Evolutionary conservation across 2,797 vertebrate species (phyloP).

Genomic region (Spatula clypeata): DNA sequence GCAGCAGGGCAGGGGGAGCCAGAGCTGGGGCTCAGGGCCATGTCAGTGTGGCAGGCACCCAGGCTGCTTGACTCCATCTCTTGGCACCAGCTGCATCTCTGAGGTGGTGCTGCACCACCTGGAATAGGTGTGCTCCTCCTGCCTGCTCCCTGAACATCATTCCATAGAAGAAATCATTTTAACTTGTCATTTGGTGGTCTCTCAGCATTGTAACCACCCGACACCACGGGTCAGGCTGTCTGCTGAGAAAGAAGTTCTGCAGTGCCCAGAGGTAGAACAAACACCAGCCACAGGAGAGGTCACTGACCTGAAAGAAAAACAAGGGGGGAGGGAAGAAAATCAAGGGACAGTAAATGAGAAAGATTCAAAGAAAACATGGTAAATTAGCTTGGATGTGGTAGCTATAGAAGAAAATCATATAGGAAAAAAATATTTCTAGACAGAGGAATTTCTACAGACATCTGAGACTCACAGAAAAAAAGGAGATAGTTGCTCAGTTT

Average conservation of each 20-base stretch:
- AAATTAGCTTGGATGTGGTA: neutral
- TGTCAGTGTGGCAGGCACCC: no score
- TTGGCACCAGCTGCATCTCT: fast-evolving
- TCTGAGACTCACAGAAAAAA: neutral
- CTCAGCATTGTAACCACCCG: neutral
- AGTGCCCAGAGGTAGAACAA: neutral
- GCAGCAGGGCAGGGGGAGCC: neutral
- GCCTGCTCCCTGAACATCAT: fast-evolving
- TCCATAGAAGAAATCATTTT: neutral
- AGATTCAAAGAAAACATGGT: neutral
- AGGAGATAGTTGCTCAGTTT: neutral
- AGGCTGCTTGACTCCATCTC: neutral
- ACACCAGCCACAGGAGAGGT: fast-evolving
- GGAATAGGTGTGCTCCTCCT: fast-evolving
- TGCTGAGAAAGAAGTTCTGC: neutral
- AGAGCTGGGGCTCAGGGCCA: fast-evolving
- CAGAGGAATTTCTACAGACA: neutral
- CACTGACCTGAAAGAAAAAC: neutral
- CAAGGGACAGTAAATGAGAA: neutral
- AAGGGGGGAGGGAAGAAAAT: no score
- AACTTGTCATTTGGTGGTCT: neutral
- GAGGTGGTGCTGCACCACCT: neutral
- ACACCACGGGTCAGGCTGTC: neutral
- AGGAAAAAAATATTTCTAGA: neutral
- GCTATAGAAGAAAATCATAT: fast-evolving